Conservation (phyloP, 2,113 vertebrate genomes). For the Cygnus buccinator region DNA sequence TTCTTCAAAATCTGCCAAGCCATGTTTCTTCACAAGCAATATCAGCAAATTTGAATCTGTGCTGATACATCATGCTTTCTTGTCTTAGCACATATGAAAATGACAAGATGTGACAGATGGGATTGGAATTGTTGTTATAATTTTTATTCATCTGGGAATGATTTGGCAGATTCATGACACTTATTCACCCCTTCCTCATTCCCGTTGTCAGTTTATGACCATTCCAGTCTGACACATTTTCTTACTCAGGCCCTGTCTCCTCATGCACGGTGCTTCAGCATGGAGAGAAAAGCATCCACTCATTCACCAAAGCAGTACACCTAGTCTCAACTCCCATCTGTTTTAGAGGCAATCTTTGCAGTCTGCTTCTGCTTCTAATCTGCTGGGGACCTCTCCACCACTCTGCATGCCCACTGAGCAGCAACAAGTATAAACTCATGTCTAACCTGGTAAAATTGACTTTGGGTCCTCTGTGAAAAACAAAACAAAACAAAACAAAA, state of each 20-base stretch:
- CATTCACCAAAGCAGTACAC: neutral
- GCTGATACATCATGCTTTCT: neutral
- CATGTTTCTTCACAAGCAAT: neutral
- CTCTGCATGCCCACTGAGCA: neutral
- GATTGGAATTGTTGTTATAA: neutral
- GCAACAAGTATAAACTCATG: neutral
- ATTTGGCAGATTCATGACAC: neutral
- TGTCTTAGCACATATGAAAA: neutral
- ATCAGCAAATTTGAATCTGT: neutral
- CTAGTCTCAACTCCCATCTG: neutral
- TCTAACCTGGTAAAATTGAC: neutral
- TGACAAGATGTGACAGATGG: neutral
- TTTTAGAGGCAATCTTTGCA: neutral
- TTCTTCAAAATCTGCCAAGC: neutral
- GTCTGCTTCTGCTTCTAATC: neutral
- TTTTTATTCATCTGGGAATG: neutral
- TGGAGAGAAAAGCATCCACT: neutral
- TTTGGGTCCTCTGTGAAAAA: neutral
- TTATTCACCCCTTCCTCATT: neutral
- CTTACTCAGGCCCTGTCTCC: neutral
- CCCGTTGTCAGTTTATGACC: neutral
- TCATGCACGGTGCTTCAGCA: neutral
- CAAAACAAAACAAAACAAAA: neutral
- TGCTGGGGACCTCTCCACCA: neutral
- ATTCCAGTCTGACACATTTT: accelerated